phyloP scores from a whole-genome alignment of 2,113 vertebrate species.

The Sturnira hondurensis region DNA sequence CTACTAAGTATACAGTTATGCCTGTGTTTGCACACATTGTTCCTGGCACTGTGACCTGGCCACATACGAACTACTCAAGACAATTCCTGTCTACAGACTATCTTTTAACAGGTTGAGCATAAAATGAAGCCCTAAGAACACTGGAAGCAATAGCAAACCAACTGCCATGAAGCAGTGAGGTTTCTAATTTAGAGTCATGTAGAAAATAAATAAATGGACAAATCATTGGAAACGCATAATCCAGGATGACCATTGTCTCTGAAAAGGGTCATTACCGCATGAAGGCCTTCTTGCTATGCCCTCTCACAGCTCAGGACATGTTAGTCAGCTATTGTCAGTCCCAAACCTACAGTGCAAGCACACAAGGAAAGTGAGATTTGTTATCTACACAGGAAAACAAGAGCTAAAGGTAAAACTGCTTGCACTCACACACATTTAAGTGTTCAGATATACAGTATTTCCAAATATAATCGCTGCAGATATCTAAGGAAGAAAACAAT shows the following conservation, averaged over 20 bases:
- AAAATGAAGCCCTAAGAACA: conserved; percentile 84
- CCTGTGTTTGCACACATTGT: conserved; percentile 71
- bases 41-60: conserved; percentile 78
- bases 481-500: conserved; percentile 99
- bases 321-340: conserved; percentile 93
- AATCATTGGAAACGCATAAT: conserved; percentile 89
- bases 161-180: conserved; percentile 90
- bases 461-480: conserved; percentile 99
- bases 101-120: conserved; percentile 78
- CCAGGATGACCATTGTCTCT: conserved; percentile 90
- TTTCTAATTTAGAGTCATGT: conserved; percentile 86
- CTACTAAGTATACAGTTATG: conserved; percentile 66
- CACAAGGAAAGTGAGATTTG: conserved; percentile 90
- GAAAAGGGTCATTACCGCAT: conserved; percentile 90
- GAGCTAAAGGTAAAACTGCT: conserved; percentile 96
- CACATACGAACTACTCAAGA: conserved; percentile 70
- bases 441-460: conserved; percentile 98
- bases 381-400: conserved; percentile 91
- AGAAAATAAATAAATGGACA: conserved; percentile 90
- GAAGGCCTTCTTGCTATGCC: conserved; percentile 88
- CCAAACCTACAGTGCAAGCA: conserved; percentile 92
- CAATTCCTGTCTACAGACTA: conserved; percentile 78
- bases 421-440: conserved; percentile 99
- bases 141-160: conserved; percentile 88
- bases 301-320: conserved; percentile 91